These are phyloP conservation scores for Xerus inauris DNA, from an alignment of 2,113 vertebrate species.

Conservation along the genomic window DNA sequence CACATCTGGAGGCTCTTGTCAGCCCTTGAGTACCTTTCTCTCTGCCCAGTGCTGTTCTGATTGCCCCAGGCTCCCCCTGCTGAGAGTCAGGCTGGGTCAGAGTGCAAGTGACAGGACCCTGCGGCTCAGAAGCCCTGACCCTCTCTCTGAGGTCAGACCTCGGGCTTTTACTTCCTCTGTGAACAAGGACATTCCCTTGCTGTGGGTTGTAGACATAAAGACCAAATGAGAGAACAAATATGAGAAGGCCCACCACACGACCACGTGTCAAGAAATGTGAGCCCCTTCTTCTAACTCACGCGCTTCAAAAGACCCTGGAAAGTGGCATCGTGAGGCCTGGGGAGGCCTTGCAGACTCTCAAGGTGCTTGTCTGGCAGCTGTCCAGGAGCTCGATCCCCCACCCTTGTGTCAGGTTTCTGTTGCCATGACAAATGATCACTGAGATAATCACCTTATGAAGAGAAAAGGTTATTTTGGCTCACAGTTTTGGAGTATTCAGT, in stretches of 20 bases:
- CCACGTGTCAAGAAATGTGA: background rate
- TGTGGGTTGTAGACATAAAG: background rate
- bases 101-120: background rate
- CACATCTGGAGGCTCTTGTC: background rate
- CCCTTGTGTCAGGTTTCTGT: background rate
- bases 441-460: background rate
- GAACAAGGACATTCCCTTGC: background rate
- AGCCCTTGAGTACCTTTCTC: background rate
- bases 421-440: background rate
- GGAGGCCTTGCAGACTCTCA: background rate
- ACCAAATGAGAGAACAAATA: background rate
- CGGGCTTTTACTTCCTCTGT: background rate
- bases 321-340: background rate
- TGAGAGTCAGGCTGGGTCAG: rapidly evolving
- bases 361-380: background rate
- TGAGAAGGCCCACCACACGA: background rate
- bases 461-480: background rate
- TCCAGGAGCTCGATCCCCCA: too few relatives aligned
- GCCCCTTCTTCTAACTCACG: background rate
- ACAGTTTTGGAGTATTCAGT: background rate
- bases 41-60: background rate
- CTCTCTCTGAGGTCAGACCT: background rate
- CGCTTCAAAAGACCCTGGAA: background rate
- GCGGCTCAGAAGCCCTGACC: background rate
- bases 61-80: background rate